phyloP scores from a whole-genome alignment of 2,797 vertebrate species.

The Acropternis orthonyx region DNA sequence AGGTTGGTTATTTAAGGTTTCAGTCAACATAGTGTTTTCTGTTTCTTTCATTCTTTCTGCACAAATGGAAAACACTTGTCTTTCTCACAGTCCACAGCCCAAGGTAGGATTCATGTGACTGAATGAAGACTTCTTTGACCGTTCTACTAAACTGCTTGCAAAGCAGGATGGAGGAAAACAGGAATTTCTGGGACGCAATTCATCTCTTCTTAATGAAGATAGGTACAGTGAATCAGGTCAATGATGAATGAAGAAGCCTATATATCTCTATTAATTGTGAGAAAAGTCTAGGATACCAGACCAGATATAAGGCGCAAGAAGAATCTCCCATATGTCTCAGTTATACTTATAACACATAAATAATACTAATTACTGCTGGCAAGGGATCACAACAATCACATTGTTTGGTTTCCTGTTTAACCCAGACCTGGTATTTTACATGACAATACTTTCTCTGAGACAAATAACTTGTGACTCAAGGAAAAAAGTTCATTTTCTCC shows the following conservation, averaged over 20 bases:
- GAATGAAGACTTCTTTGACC: not conserved
- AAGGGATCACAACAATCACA: not conserved
- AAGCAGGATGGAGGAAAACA: not conserved
- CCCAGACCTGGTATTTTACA: not conserved
- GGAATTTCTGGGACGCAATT: not conserved
- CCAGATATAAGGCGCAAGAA: not conserved
- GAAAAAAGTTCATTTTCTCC: not conserved
- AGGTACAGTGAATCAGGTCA: not conserved
- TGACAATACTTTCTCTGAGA: not conserved
- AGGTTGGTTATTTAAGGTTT: not conserved
- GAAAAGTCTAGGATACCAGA: not conserved
- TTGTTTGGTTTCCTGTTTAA: not conserved
- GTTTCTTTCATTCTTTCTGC: not conserved
- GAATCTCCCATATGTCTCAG: not conserved
- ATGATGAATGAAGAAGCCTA: not conserved
- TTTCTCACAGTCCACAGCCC: not conserved
- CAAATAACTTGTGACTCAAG: not conserved
- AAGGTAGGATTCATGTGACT: not conserved
- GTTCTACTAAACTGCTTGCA: not conserved
- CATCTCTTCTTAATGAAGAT: not conserved
- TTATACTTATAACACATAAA: not conserved
- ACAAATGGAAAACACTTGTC: not conserved
- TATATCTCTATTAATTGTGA: not conserved
- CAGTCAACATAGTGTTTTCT: not conserved
- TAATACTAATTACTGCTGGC: not conserved